Evolutionary conservation across 2,797 vertebrate species (phyloP).

Genomic region (Leuciscus waleckii): DNA sequence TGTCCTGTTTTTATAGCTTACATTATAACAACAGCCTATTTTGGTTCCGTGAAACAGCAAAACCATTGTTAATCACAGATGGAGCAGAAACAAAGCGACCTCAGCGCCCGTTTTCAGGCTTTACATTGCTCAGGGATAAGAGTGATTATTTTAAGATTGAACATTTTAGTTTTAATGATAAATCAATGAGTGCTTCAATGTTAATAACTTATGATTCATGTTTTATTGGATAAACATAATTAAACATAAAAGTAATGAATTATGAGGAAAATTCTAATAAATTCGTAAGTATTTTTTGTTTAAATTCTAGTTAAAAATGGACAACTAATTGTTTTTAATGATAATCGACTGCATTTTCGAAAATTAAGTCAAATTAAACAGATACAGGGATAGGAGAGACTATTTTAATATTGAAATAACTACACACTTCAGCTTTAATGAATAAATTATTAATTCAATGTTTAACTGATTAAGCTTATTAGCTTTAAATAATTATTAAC

Average conservation of each 20-base stretch:
- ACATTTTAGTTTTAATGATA: not conserved
- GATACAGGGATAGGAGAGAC: not conserved
- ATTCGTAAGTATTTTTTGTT: not conserved
- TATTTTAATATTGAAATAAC: not conserved
- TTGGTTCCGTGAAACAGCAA: not conserved
- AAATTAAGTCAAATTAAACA: not conserved
- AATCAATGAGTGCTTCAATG: too few species aligned
- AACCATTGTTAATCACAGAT: not conserved
- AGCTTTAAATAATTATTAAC: not conserved
- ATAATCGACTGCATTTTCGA: not conserved
- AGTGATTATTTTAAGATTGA: not conserved
- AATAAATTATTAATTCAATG: not conserved
- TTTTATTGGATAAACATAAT: not conserved
- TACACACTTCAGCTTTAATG: not conserved
- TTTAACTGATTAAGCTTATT: not conserved
- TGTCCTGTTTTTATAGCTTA: not conserved
- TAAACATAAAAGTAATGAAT: not conserved
- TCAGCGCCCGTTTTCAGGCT: not conserved
- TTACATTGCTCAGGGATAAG: not conserved
- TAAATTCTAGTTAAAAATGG: not conserved
- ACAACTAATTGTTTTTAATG: not conserved
- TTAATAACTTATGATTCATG: not conserved
- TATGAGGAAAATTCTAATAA: not conserved
- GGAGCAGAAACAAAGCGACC: not conserved
- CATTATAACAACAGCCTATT: not conserved